Percentiles rank a stretch among this genome's conserved stretches.
These are phyloP conservation scores for Trichogramma dendrolimi DNA, from an alignment of 2,888 invertebrate species.

Conservation along the genomic window DNA sequence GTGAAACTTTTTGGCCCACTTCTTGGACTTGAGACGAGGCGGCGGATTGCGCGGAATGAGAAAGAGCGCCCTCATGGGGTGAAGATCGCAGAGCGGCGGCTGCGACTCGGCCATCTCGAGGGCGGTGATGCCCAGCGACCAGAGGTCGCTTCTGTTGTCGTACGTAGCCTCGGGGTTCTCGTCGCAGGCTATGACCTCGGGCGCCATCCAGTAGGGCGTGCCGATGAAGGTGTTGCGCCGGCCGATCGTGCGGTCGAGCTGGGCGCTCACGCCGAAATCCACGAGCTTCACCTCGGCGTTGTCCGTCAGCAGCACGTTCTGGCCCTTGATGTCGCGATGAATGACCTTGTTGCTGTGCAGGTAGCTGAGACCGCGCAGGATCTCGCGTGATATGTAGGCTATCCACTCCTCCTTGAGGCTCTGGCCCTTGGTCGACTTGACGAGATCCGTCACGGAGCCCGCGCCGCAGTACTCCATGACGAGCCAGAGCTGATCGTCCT, in stretches of 20 bases:
- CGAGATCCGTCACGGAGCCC: constrained; percentile 96
- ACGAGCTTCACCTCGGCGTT: constrained; percentile 99
- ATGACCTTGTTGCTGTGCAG: constrained; percentile 98
- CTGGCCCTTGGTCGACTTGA: constrained; percentile 98
- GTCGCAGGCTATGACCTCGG: constrained; percentile 99
- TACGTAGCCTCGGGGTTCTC: constrained; percentile 99
- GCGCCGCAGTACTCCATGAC: constrained; percentile 99
- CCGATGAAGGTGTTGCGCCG: constrained; percentile 98
- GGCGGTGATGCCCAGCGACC: constrained; percentile 94
- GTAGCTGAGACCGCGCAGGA: constrained; percentile 90
- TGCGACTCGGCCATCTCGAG: constrained; percentile 99
- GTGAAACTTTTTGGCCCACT: constrained; percentile 97
- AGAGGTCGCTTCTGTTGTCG: constrained; percentile 91
- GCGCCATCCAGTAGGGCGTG: constrained; percentile 98
- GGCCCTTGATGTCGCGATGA: constrained; percentile 98
- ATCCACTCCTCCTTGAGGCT: constrained; percentile 99
- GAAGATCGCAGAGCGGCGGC: constrained; percentile 97
- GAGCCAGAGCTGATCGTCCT: constrained; percentile 99
- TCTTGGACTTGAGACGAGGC: constrained; percentile 94
- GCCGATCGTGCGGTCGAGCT: constrained; percentile 97
- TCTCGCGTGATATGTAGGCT: constrained; percentile 97
- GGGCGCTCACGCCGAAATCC: constrained; percentile 99
- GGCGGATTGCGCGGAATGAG: constrained; percentile 97
- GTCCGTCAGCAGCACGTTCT: constrained; percentile 98
- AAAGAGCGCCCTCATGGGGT: constrained; percentile 96